These are phyloP conservation scores for Synchiropus splendidus DNA, from an alignment of 2,113 vertebrate genomes.

Conservation along the genomic window DNA sequence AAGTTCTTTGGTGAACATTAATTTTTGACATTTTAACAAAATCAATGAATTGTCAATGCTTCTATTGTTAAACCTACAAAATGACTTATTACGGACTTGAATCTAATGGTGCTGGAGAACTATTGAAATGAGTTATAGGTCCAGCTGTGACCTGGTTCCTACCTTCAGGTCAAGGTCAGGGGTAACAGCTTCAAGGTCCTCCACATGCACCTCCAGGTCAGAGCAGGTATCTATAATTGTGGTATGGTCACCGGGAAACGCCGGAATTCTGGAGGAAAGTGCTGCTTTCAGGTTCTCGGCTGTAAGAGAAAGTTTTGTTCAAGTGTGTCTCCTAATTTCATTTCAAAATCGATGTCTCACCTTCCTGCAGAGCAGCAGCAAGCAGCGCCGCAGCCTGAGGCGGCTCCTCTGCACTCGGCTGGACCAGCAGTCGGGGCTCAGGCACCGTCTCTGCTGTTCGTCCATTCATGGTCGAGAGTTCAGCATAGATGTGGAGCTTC, in stretches of 20 bases:
- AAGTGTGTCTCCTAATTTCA: too few relatives aligned
- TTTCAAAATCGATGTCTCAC: constrained; percentile 62
- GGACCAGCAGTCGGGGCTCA: constrained; percentile 75
- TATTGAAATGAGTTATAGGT: too few relatives aligned
- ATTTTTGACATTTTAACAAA: too few relatives aligned
- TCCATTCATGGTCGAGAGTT: constrained; percentile 69
- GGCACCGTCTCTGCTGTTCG: constrained; percentile 56
- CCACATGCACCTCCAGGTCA: constrained; percentile 10
- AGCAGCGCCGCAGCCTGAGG: constrained; percentile 75
- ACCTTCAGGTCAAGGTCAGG: constrained; percentile 44
- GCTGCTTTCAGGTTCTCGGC: constrained; percentile 51
- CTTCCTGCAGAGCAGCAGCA: constrained; percentile 79
- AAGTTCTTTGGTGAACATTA: too few relatives aligned
- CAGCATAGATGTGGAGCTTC: constrained; percentile 77
- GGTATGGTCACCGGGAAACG: constrained; percentile 14
- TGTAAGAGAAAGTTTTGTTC: constrained; percentile 7
- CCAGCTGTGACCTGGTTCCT: too few relatives aligned
- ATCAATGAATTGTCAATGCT: too few relatives aligned
- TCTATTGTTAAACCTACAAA: too few relatives aligned
- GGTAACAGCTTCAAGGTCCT: constrained; percentile 1
- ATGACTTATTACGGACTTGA: too few relatives aligned
- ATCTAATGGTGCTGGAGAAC: too few relatives aligned
- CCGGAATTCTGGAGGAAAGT: constrained; percentile 22
- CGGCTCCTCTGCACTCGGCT: constrained; percentile 70
- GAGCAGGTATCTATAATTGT: neutral